Base-by-base conservation (phyloP, 2,888 invertebrate species). In the Taenaris catops region DNA sequence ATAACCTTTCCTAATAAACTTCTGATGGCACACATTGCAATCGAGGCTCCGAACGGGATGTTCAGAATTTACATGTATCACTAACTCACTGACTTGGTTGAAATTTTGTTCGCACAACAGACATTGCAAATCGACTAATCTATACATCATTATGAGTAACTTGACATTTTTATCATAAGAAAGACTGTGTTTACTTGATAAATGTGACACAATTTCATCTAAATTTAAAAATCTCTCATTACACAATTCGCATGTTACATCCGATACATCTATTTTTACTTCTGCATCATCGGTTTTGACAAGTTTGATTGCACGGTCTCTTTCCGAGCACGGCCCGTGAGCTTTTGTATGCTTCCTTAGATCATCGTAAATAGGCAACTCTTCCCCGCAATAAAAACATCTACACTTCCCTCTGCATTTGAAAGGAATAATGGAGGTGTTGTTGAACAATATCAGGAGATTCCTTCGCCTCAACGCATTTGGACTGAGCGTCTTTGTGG, bases 351-450 rank as follows among this genome's bases (percentile, higher is more conserved):
- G 81, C 14, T 61, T 58, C 34, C 58, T 58, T 8, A 81, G 50
- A 17, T 55, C 51, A 12, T 48, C 41, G 35, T 63, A 63, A 10
- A 56, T 50, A 0, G 52, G 40, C 4, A 63, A 40, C 44, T 70
- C 66, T 8, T 66, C 61, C 1, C 74, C 75, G 35, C 83, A 83
- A 53, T 71, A 80, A 53, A 76, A 81, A 40, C 83, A 83, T 42
- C 76, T 49, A 40, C 69, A 78, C 57, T 72, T 76, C 0, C 70
- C 68, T 0, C 76, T 64, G 68, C 71, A 78, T 61, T 81, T 81
- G 55, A 83, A 81, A 1, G 83, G 83, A 41, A 78, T 60, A 20
- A 81, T 47, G 0, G 79, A 58, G 1, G 83, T 80, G 48, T 78
- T 71, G 70, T 79, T 79, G 68, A 83, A 74, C 23, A 83, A 49